Evolutionary conservation across 1,140 invertebrate species (phyloP).

Genomic region (Chironomus tepperi): DNA sequence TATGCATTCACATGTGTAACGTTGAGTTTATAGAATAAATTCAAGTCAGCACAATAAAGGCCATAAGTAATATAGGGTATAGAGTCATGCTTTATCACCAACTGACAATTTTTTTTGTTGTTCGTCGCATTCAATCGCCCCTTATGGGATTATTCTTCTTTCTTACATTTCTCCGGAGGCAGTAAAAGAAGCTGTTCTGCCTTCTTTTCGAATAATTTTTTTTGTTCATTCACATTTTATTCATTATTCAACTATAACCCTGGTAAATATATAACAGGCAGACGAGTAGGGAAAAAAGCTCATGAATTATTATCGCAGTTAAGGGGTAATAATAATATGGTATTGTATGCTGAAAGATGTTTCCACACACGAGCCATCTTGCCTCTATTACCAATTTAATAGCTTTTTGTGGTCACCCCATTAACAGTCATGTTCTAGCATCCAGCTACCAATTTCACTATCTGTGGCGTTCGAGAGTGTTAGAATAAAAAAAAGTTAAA

Average conservation of each 20-base stretch:
- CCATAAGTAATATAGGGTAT: too few species aligned
- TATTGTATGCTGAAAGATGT: not conserved
- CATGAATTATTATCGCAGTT: slow-evolving; percentile 2
- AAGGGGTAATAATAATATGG: not conserved
- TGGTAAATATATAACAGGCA: not conserved
- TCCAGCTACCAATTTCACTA: not conserved
- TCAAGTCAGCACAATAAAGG: too few species aligned
- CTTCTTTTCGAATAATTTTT: not conserved
- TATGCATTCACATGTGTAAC: too few species aligned
- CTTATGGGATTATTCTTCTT: too few species aligned
- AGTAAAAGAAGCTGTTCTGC: too few species aligned
- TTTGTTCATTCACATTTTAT: not conserved
- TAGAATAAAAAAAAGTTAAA: too few species aligned
- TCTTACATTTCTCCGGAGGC: too few species aligned
- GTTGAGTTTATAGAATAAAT: too few species aligned
- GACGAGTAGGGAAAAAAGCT: not conserved
- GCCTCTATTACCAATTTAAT: slow-evolving; percentile 8
- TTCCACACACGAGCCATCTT: not conserved
- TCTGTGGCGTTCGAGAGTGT: not conserved
- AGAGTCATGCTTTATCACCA: too few species aligned
- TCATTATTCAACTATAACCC: not conserved
- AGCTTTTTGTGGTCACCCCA: not conserved
- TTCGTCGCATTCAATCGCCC: too few species aligned
- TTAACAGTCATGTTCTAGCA: not conserved
- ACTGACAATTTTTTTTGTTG: too few species aligned